Evolutionary conservation across 2,797 vertebrate species (phyloP).

Genomic region (Acanthurus lineatus): DNA sequence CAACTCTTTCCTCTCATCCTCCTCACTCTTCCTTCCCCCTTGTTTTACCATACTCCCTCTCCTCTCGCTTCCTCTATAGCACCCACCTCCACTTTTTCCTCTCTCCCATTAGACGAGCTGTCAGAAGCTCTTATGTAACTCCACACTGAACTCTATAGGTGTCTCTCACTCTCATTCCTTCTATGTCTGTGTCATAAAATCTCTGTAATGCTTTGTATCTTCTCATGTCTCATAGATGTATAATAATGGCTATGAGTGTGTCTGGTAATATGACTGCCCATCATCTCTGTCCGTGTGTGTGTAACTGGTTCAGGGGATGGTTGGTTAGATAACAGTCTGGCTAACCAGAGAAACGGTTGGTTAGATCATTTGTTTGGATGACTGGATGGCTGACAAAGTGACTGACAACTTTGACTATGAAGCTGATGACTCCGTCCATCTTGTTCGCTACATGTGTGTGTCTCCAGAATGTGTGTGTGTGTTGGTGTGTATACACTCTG

Average conservation of each 20-base stretch:
- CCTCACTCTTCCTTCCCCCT: slow-evolving; percentile 48
- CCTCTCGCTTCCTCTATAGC: slow-evolving; percentile 43
- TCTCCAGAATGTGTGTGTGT: slow-evolving; percentile 24
- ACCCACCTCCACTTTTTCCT: slow-evolving; percentile 47
- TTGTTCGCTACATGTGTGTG: slow-evolving; percentile 27
- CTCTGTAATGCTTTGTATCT: slow-evolving; percentile 21
- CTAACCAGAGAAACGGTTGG: slow-evolving; percentile 28
- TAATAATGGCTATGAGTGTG: slow-evolving; percentile 25
- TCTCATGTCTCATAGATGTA: slow-evolving; percentile 6
- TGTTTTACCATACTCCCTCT: slow-evolving; percentile 54
- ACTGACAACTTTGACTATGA: slow-evolving; percentile 38
- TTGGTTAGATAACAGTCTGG: slow-evolving; percentile 34
- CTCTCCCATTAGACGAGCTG: slow-evolving; percentile 55
- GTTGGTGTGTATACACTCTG: slow-evolving; percentile 2
- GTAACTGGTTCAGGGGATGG: slow-evolving; percentile 27
- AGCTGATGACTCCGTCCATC: slow-evolving; percentile 38
- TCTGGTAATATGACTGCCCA: slow-evolving; percentile 3
- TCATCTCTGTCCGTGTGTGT: not conserved
- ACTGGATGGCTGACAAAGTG: slow-evolving; percentile 49
- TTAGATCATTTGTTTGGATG: slow-evolving; percentile 27
- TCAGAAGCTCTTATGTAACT: slow-evolving; percentile 61
- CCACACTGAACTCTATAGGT: slow-evolving; percentile 51
- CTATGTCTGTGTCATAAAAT: slow-evolving; percentile 9
- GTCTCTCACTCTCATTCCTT: slow-evolving; percentile 43
- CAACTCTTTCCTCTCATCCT: slow-evolving; percentile 59